Base-by-base conservation (phyloP, 2,113 vertebrate genomes). In the Bungarus multicinctus region DNA sequence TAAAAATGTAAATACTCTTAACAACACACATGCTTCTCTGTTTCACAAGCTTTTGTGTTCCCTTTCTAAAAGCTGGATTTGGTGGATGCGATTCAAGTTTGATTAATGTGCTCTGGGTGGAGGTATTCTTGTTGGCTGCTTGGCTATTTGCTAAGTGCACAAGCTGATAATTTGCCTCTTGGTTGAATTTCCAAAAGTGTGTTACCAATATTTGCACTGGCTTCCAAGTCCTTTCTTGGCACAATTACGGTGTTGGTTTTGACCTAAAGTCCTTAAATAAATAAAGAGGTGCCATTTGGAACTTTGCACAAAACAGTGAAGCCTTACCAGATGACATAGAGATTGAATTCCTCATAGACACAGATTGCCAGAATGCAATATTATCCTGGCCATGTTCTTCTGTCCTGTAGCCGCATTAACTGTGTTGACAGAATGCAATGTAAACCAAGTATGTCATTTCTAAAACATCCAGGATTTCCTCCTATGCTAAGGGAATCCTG, bases 291-390 rank as follows among this genome's bases (percentile, higher is more conserved):
- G 47, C 34, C 47, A 60, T 90, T 93, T 90, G 47, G 89, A 90
- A 87, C 92, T 90, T 90, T 64, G 23, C 45, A 90, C 81, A 93
- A 93, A 93, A 93, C 81, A 90, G 74, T 39, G 53, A 93, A 89
- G 88, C 53, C 69, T 89, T 85, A 89, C 53, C 50, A 74, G 54
- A 58, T 85, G 69, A 87, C 55, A 53, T 47, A 86, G 89, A 39
- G 89, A 87, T 90, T 90, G 92, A 89, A 93, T 93, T 93, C 90
- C 92, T 90, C 89, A 64, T 57, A 90, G 88, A 64, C 58, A 74
- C 92, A 60, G 74, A 64, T 93, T 93, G 92, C 92, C 92, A 93
- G 92, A 93, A 93, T 87, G 92, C 92, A 93, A 93, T 93, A 93
- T 87, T 93, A 93, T 50, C 55, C 91, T 57, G 86, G 47, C 92